Evolutionary conservation across 2,888 invertebrate species (phyloP).

Genomic region (Axea sp.): DNA sequence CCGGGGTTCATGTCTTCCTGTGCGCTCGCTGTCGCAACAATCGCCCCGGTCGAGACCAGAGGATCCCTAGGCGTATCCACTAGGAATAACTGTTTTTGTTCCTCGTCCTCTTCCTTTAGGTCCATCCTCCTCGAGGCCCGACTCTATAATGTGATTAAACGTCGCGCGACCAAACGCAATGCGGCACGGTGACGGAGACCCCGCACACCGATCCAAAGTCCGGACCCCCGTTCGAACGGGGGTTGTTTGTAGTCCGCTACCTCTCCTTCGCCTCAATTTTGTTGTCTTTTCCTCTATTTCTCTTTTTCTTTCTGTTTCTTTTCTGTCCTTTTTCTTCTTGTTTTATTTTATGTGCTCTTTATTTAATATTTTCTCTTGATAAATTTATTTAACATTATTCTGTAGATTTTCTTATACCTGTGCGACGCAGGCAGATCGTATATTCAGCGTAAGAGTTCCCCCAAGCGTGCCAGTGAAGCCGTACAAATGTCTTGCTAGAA

Average conservation of each 20-base stretch:
- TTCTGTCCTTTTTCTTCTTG: neutral
- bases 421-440: slow-evolving; percentile 68
- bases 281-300: neutral
- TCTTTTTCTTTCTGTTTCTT: neutral
- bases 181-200: neutral
- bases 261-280: neutral
- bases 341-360: slow-evolving; percentile 64
- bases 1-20: slow-evolving; percentile 72
- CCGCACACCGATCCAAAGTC: slow-evolving; percentile 9
- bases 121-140: slow-evolving; percentile 68
- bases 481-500: slow-evolving; percentile 75
- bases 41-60: slow-evolving; percentile 74
- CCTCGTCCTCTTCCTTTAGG: slow-evolving; percentile 75
- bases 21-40: slow-evolving; percentile 68
- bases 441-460: slow-evolving; percentile 73
- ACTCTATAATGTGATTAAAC: slow-evolving; percentile 33
- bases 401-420: slow-evolving; percentile 69
- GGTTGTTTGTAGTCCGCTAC: neutral
- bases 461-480: slow-evolving; percentile 76
- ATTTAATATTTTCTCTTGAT: slow-evolving; percentile 48
- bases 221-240: slow-evolving; percentile 19
- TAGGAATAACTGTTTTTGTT: slow-evolving; percentile 73
- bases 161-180: neutral
- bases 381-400: slow-evolving; percentile 57
- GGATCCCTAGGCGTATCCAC: slow-evolving; percentile 76